phyloP scores from a whole-genome alignment of 2,113 vertebrate species.

The Salminus brasiliensis region DNA sequence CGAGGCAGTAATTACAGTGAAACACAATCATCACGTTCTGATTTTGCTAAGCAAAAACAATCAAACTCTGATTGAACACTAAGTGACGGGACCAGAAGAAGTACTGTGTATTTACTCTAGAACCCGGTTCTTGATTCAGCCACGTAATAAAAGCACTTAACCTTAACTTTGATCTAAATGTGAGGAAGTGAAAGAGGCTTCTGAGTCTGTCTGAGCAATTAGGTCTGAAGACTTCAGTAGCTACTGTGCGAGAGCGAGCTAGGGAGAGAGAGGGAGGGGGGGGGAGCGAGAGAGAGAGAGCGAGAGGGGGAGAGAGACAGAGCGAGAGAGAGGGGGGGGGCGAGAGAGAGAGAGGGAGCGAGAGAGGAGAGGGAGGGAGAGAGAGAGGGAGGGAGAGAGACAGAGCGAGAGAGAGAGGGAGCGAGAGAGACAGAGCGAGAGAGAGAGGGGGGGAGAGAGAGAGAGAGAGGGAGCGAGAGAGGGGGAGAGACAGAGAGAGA shows the following conservation, averaged over 20 bases:
- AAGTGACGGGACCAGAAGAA: slow-evolving; percentile 52
- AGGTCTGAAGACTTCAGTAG: slow-evolving; percentile 70
- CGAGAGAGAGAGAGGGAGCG: too few species aligned
- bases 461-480: too few species aligned
- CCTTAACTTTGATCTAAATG: slow-evolving; percentile 53
- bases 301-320: too few species aligned
- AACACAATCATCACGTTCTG: slow-evolving; percentile 32
- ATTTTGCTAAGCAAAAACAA: slow-evolving; percentile 31
- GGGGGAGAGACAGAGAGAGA: too few species aligned
- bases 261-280: not conserved
- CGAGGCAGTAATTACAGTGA: slow-evolving; percentile 8
- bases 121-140: slow-evolving; percentile 44
- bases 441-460: too few species aligned
- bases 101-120: slow-evolving; percentile 55
- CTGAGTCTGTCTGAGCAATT: slow-evolving; percentile 57
- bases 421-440: too few species aligned
- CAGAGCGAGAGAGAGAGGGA: too few species aligned
- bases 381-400: too few species aligned
- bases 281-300: too few species aligned
- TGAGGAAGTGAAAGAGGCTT: slow-evolving; percentile 24
- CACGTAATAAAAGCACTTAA: slow-evolving; percentile 61
- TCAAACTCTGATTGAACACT: slow-evolving; percentile 53
- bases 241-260: slow-evolving; percentile 62
- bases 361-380: too few species aligned
- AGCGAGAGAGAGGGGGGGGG: too few species aligned